Percentiles rank a stretch among this genome's conserved stretches.
Conservation (phyloP, 2,797 vertebrate species). For the Bucorvus abyssinicus region DNA sequence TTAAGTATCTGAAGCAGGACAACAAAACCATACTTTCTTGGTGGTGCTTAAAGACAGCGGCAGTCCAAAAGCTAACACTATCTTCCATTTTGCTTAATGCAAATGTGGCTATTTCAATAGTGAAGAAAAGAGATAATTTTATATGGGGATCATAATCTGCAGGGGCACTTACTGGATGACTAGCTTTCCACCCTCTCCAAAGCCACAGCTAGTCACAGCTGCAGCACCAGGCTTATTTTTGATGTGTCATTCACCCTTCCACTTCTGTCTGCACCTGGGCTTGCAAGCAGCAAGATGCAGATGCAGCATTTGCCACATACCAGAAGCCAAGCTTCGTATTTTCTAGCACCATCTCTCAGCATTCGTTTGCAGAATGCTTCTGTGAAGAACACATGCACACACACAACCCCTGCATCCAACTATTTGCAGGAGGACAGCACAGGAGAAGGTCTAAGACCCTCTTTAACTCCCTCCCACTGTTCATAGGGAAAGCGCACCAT, state of each 20-base stretch:
- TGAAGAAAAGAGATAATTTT: background rate
- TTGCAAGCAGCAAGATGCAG: background rate
- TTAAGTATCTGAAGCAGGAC: background rate
- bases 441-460: background rate
- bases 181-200: background rate
- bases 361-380: background rate
- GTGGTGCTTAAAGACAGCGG: background rate
- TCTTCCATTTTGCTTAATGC: background rate
- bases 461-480: background rate
- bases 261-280: background rate
- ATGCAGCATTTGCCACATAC: fast-evolving
- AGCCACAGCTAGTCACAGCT: background rate
- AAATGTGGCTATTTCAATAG: background rate
- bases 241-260: background rate
- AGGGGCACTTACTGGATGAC: background rate
- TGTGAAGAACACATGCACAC: background rate
- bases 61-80: background rate
- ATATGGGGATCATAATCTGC: background rate
- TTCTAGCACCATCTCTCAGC: background rate
- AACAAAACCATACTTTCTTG: background rate
- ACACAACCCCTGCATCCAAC: background rate
- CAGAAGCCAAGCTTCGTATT: background rate
- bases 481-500: background rate
- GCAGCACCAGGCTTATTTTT: background rate
- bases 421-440: background rate